Evolutionary conservation across 1,140 invertebrate genomes (phyloP).

Genomic region (Plectus sambesii): DNA sequence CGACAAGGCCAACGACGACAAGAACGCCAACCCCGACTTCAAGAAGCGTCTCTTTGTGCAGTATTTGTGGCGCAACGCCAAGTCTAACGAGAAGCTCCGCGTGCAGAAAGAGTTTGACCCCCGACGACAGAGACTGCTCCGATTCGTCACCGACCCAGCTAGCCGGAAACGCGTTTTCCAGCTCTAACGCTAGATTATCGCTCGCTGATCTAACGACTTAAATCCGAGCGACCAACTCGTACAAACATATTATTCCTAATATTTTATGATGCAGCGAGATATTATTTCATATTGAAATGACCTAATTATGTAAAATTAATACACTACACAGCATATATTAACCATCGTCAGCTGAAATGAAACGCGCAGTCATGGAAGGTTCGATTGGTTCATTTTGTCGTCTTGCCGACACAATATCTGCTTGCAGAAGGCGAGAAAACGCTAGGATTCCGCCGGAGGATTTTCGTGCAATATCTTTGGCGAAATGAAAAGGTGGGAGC

Average conservation of each 20-base stretch:
- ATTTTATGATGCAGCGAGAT: no score
- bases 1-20: slow-evolving; percentile 23
- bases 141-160: slow-evolving; percentile 39
- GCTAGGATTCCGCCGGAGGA: slow-evolving; percentile 20
- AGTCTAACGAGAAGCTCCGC: slow-evolving; percentile 37
- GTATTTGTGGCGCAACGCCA: slow-evolving; percentile 38
- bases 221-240: no score
- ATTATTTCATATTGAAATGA: no score
- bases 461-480: slow-evolving; percentile 29
- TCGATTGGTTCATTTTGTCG: no score
- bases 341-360: no score
- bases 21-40: slow-evolving; percentile 20
- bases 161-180: slow-evolving; percentile 29
- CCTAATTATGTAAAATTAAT: no score
- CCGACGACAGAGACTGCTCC: slow-evolving; percentile 33
- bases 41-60: slow-evolving; percentile 39
- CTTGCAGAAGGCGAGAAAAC: slow-evolving; percentile 17
- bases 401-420: not conserved
- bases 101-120: slow-evolving; percentile 45
- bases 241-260: no score
- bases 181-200: no score
- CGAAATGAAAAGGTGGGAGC: slow-evolving; percentile 16
- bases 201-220: no score
- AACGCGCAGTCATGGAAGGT: slow-evolving; percentile 25
- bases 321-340: no score